These are phyloP conservation scores for Mythimna albipuncta DNA, from an alignment of 2,888 invertebrate species.

Conservation along the genomic window DNA sequence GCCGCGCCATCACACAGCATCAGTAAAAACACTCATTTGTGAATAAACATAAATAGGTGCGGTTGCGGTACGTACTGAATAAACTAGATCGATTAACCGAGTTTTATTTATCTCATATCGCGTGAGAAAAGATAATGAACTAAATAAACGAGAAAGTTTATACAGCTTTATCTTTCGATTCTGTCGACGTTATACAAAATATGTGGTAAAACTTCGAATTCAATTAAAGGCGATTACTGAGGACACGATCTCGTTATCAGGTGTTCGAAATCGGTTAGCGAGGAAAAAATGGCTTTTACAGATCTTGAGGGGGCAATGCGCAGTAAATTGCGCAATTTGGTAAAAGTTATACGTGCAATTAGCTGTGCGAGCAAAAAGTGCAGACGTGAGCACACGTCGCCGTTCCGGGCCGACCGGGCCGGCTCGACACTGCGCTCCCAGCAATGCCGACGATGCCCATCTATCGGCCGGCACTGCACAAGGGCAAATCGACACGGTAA, in stretches of 20 bases:
- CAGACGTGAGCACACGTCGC: constrained; percentile 75
- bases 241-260: constrained; percentile 69
- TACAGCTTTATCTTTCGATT: constrained; percentile 63
- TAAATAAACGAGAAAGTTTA: constrained; percentile 76
- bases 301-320: constrained; percentile 68
- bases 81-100: constrained; percentile 84
- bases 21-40: constrained; percentile 84
- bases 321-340: constrained; percentile 81
- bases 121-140: constrained; percentile 84
- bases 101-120: constrained; percentile 78
- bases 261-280: constrained; percentile 72
- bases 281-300: constrained; percentile 71
- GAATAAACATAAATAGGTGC: constrained; percentile 80
- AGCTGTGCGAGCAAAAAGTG: constrained; percentile 76
- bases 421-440: constrained; percentile 55
- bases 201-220: constrained; percentile 64
- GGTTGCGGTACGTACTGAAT: constrained; percentile 82
- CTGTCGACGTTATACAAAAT: constrained; percentile 54
- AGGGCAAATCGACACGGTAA: constrained; percentile 67
- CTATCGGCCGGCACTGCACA: constrained; percentile 70
- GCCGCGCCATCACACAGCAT: constrained; percentile 75
- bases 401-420: constrained; percentile 37
- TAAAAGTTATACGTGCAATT: constrained; percentile 83
- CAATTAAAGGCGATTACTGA: constrained; percentile 68
- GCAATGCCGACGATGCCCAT: constrained; percentile 75